Base-by-base conservation (phyloP, 2,888 invertebrate genomes). In the Listrodromus nycthemerus region DNA sequence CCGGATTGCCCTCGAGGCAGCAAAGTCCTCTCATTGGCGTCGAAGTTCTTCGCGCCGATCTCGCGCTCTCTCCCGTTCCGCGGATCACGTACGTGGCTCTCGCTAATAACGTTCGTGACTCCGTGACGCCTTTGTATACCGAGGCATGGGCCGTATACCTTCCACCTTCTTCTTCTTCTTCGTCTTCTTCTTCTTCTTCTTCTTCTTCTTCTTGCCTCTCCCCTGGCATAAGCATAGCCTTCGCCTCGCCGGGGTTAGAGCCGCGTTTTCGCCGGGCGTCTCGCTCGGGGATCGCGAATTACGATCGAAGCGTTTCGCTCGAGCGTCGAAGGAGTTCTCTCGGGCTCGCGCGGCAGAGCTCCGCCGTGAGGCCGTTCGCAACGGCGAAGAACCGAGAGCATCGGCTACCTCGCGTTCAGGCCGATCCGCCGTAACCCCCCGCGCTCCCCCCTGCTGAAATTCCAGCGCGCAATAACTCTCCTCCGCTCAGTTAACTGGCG, bases 21-120 rank as follows among this genome's bases (percentile, higher is more conserved):
- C 52, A 71, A 77, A 58, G 74, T 81, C 75, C 66, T 82, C 85
- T 80, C 82, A 82, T 82, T 82, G 82, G 82, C 85, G 82, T 80
- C 74, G 82, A 75, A 82, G 79, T 69, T 65, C 73, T 30, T 58
- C 61, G 52, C 73, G 69, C 69, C 67, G 82, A 81, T 77, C 67
- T 41, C 61, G 66, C 30, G 52, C 48, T 19, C 24, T 66, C 66
- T 48, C 45, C 45, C 27, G 67, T 48, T 37, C 67, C 77, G 63
- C 66, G 81, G 81, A 86, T 86, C 83, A 85, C 70, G 84, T 80
- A 55, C 75, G 67, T 76, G 80, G 69, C 85, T 55, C 66, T 85
- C 78, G 86, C 82, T 86, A 89, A 89, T 88, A 86, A 83, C 80
- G 80, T 85, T 87, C 89, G 88, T 89, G 88, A 89, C 86, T 89